Evolutionary conservation across 2,113 vertebrate genomes (phyloP).

Genomic region (Tursiops truncatus): DNA sequence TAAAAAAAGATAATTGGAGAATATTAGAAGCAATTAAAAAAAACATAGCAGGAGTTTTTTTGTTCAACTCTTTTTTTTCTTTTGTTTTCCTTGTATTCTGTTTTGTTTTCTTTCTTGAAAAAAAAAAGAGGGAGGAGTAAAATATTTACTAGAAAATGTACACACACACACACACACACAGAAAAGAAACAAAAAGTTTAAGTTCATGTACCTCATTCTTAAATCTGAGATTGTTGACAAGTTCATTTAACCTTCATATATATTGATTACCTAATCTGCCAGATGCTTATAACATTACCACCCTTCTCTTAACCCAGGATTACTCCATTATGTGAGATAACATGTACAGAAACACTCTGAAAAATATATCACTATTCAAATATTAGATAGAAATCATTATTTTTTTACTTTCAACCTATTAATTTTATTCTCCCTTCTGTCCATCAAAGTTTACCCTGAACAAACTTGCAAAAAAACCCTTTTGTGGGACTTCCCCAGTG

Average conservation of each 20-base stretch:
- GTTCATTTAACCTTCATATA: not conserved
- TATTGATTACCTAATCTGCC: not conserved
- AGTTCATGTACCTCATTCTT: not conserved
- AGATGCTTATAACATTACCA: not conserved
- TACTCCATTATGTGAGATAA: not conserved
- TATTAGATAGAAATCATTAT: not conserved
- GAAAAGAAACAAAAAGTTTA: not conserved
- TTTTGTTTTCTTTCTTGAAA: not conserved
- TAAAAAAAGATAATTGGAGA: too few species aligned
- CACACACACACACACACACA: not conserved
- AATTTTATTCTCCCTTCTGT: not conserved
- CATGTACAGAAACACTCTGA: not conserved
- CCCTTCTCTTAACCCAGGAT: not conserved
- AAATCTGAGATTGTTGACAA: not conserved
- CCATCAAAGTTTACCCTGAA: not conserved
- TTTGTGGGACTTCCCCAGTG: too few species aligned
- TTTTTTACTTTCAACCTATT: slow-evolving; percentile 25
- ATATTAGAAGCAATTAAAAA: too few species aligned
- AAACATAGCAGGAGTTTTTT: not conserved
- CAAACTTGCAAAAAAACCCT: slow-evolving; percentile 20
- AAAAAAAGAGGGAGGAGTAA: not conserved
- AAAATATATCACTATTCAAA: not conserved
- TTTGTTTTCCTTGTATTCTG: not conserved
- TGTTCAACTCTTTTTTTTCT: not conserved
- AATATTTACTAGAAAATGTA: slow-evolving; percentile 13